phyloP scores from a whole-genome alignment of 2,113 vertebrate genomes.

The Notiomystis cincta region DNA sequence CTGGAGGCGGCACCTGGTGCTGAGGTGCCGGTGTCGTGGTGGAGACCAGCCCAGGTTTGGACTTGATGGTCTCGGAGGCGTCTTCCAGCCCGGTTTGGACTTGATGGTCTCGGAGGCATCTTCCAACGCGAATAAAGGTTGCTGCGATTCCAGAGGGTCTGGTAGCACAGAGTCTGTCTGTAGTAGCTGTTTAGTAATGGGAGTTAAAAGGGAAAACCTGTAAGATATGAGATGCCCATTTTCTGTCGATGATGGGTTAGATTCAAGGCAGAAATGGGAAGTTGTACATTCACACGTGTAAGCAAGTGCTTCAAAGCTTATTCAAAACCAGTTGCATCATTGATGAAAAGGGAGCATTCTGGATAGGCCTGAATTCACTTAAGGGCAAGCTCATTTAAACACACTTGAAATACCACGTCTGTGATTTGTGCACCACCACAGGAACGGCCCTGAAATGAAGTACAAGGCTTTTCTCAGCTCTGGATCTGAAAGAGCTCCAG shows the following conservation, averaged over 20 bases:
- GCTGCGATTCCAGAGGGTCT: neutral
- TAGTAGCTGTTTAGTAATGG: neutral
- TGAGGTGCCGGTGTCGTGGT: rapidly evolving
- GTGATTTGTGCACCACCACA: neutral
- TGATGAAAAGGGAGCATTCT: rapidly evolving
- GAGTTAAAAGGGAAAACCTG: neutral
- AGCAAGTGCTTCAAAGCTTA: neutral
- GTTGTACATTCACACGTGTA: rapidly evolving
- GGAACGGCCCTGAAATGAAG: neutral
- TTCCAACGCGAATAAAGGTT: neutral
- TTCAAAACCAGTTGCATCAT: rapidly evolving
- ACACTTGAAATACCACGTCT: rapidly evolving
- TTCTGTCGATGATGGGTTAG: neutral
- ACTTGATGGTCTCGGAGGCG: too few relatives aligned
- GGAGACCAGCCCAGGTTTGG: rapidly evolving
- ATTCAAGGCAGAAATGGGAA: neutral
- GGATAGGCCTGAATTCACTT: neutral
- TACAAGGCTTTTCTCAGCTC: rapidly evolving
- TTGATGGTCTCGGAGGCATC: rapidly evolving
- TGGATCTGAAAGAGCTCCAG: neutral
- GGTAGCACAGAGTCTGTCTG: too few relatives aligned
- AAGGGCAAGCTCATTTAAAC: neutral
- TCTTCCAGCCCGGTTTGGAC: rapidly evolving
- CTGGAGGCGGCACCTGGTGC: too few relatives aligned
- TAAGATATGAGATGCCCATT: rapidly evolving